phyloP scores from a whole-genome alignment of 2,888 invertebrate genomes.

The Tetragonula carbonaria region DNA sequence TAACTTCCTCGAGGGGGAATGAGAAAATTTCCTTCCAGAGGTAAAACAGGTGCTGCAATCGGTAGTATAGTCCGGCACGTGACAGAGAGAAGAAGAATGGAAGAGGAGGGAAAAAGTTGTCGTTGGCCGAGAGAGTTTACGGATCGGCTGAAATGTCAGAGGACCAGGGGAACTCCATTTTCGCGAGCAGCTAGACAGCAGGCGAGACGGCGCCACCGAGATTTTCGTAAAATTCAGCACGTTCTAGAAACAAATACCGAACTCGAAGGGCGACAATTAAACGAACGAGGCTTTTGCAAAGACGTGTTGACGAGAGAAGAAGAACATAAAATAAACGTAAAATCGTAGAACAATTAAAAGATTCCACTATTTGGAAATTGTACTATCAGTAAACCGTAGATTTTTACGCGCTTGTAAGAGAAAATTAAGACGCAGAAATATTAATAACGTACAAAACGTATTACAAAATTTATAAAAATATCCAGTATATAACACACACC shows the following conservation, averaged over 20 bases:
- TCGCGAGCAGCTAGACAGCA: slow-evolving; percentile 27
- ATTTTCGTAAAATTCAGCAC: slow-evolving; percentile 53
- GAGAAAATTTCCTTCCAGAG: neutral
- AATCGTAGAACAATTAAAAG: neutral
- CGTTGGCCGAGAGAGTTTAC: slow-evolving; percentile 31
- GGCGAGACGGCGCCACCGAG: slow-evolving; percentile 55
- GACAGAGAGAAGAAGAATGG: slow-evolving; percentile 6
- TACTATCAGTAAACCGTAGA: too few species aligned
- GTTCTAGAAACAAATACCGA: slow-evolving; percentile 7
- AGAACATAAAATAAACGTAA: neutral
- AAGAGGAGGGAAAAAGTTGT: slow-evolving; percentile 30
- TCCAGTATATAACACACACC: too few species aligned
- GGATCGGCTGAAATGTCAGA: slow-evolving; percentile 49
- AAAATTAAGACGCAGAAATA: too few species aligned
- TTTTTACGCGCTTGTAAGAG: too few species aligned
- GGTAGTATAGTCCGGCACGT: neutral
- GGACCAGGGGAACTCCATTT: slow-evolving; percentile 42
- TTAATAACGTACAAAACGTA: too few species aligned
- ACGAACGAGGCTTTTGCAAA: neutral
- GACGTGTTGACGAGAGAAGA: neutral
- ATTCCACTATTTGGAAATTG: neutral
- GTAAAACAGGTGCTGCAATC: neutral
- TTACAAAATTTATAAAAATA: too few species aligned
- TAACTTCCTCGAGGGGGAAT: neutral
- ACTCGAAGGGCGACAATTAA: slow-evolving; percentile 1